Evolutionary conservation across 2,888 invertebrate genomes (phyloP).

Genomic region (Germaria angustata): DNA sequence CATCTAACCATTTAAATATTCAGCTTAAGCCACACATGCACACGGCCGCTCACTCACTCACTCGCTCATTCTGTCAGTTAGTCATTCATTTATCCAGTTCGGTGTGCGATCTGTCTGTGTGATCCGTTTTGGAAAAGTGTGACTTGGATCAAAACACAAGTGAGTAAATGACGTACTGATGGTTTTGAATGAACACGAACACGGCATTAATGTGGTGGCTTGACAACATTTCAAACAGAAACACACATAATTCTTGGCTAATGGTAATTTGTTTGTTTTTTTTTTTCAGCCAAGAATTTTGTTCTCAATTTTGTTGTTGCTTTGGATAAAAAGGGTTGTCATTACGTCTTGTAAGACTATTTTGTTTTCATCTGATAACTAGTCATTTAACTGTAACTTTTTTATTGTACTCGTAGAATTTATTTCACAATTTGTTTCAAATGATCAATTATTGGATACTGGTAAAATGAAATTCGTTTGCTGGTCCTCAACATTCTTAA

Average conservation of each 20-base stretch:
- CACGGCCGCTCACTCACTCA: background rate
- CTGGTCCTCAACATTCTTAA: background rate
- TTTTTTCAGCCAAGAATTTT: background rate
- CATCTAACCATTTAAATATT: conserved; percentile 23
- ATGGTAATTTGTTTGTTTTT: conserved; percentile 53
- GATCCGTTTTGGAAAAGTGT: conserved; percentile 60
- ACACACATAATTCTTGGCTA: background rate
- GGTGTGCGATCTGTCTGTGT: conserved; percentile 4
- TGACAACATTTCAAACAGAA: conserved; percentile 57
- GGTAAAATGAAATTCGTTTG: background rate
- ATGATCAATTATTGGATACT: background rate
- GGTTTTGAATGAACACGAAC: conserved; percentile 47
- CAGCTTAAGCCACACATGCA: conserved; percentile 27
- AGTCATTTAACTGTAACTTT: conserved; percentile 24
- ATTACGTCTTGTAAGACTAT: conserved; percentile 16
- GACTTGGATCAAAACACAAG: conserved; percentile 64
- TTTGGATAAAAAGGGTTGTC: conserved; percentile 19
- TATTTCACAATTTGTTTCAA: background rate
- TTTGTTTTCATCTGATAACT: conserved; percentile 6
- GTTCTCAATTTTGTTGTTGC: conserved; percentile 5
- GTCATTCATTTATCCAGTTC: background rate
- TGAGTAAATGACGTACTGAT: conserved; percentile 55
- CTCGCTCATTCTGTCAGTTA: background rate
- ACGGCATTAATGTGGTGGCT: conserved; percentile 54
- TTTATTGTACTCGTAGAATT: background rate